phyloP scores from a whole-genome alignment of 2,797 vertebrate genomes.

The Enteromius unitaeniatus region DNA sequence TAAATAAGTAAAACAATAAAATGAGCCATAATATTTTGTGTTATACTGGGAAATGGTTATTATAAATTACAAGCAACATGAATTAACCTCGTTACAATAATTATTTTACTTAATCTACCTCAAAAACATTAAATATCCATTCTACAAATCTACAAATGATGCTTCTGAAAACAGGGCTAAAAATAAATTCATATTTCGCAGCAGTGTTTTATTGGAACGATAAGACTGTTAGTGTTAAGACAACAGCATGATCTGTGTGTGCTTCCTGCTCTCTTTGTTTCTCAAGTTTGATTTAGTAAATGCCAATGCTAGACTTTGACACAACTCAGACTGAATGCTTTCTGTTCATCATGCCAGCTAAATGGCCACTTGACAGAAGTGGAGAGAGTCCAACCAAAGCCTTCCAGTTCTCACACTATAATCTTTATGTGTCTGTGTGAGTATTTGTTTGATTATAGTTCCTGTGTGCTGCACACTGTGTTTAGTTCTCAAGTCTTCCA shows the following conservation, averaged over 20 bases:
- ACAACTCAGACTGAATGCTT: background rate
- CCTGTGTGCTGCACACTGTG: background rate
- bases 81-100: background rate
- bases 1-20: no score
- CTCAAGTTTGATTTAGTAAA: background rate
- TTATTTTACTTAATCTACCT: background rate
- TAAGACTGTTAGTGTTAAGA: background rate
- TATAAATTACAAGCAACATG: background rate
- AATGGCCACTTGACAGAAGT: conserved; percentile 5
- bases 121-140: background rate
- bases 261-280: background rate
- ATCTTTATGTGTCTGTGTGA: background rate
- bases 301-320: conserved; percentile 4
- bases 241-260: background rate
- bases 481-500: conserved; percentile 3
- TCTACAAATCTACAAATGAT: background rate
- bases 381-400: conserved; percentile 14
- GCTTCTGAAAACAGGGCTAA: background rate
- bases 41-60: background rate
- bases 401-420: conserved; percentile 11
- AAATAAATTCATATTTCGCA: background rate
- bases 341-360: background rate
- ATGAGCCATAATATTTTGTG: background rate
- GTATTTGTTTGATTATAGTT: conserved; percentile 7
- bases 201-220: background rate